Percentiles rank a stretch among this genome's conserved stretches.
phyloP scores from a whole-genome alignment of 1,140 invertebrate species.

The Trichogramma pretiosum region DNA sequence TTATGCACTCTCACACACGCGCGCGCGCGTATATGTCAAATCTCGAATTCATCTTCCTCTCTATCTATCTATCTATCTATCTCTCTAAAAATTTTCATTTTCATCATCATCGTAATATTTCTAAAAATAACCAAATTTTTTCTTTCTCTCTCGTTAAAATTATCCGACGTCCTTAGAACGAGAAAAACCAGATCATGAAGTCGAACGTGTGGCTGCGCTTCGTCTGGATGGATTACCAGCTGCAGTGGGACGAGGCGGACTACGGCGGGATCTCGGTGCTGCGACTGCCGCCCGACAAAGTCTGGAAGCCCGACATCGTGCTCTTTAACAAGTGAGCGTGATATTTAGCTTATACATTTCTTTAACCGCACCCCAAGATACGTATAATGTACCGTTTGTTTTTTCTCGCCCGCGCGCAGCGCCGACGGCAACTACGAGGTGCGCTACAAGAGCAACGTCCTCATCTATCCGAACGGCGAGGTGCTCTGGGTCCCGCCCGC shows the following conservation, averaged over 20 bases:
- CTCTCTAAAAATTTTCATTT: too few species aligned
- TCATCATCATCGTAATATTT: too few species aligned
- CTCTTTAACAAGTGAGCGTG: constrained; percentile 95
- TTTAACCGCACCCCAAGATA: constrained; percentile 1
- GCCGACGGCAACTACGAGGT: constrained; percentile 95
- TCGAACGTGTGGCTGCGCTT: constrained; percentile 95
- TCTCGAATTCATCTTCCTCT: too few species aligned
- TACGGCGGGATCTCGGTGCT: constrained; percentile 95
- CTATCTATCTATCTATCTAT: too few species aligned
- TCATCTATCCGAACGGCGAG: constrained; percentile 87
- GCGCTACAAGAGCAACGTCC: constrained; percentile 92
- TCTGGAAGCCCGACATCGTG: constrained; percentile 99
- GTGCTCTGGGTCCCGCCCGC: constrained; percentile 97
- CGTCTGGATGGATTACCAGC: constrained; percentile 96
- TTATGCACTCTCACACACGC: not conserved
- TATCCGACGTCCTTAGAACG: constrained; percentile 80
- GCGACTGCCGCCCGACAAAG: constrained; percentile 92
- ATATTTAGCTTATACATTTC: not conserved
- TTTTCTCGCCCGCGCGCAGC: constrained; percentile 55
- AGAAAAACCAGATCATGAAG: constrained; percentile 99
- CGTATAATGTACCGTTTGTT: not conserved
- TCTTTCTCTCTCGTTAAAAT: too few species aligned
- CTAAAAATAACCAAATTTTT: too few species aligned
- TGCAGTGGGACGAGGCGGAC: constrained; percentile 95
- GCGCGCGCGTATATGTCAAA: too few species aligned